Evolutionary conservation across 2,113 vertebrate genomes (phyloP), one percentile per base, ranked within the genome.

Genomic region (Myiagra hebetior): DNA sequence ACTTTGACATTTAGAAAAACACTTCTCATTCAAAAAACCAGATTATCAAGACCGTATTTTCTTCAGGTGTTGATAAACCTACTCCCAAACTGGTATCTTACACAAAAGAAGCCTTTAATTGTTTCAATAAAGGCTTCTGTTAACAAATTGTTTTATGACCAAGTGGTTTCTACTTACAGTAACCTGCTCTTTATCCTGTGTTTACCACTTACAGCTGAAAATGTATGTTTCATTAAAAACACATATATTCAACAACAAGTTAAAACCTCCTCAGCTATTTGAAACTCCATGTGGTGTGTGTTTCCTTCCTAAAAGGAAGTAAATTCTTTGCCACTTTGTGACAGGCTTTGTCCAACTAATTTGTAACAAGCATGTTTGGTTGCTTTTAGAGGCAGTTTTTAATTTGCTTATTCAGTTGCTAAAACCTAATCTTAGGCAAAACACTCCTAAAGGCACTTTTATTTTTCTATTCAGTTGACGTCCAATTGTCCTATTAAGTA

Each of bases 331-430:
- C n/a, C 20, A 13, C 46, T 64, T 27, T 76, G n/a, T 76, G n/a
- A 76, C 52, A 85, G 26, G 12, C 3, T 69, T 82, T 73, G n/a
- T 60, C 28, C 67, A 78, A 59, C 7, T 65, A 39, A 55, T 59
- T 78, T 78, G 37, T 24, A 82, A 35, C 12, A 55, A 26, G 7
- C 7, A 35, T 17, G 23, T 67, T 76, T 3, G 2, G 31, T 56
- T 69, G 21, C 20, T 55, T 55, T 74, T 26, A 85, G n/a, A 74
- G 30, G 10, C 42, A 83, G 22, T 33, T 85, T 88, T 82, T 62
- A 57, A 44, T 88, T 94, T 50, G 20, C 30, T 94, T 91, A 41
- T 67, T 15, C 42, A n/a, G 20, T 84, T 85, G 28, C 14, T 77
- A 42, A 74, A 84, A 55, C 7, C 4, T 76, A 41, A 50, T 76